Conservation (phyloP, 2,888 invertebrate genomes). For the Parnassius orleans region DNA sequence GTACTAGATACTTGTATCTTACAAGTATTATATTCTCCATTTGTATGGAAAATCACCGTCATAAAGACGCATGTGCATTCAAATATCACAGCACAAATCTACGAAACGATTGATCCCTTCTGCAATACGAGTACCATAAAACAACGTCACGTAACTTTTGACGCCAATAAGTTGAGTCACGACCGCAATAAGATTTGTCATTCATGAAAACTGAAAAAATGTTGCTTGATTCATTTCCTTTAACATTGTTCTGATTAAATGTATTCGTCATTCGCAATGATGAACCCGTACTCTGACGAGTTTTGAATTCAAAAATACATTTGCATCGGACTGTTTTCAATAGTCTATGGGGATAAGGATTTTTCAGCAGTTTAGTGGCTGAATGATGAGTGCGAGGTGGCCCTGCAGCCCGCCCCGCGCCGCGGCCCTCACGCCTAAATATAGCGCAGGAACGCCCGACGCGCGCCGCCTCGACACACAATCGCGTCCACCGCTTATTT, state of each 20-base stretch:
- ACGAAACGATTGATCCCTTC: conserved; percentile 26
- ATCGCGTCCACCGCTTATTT: conserved; percentile 62
- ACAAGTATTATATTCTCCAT: not conserved
- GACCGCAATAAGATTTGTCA: conserved; percentile 62
- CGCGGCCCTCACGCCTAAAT: conserved; percentile 74
- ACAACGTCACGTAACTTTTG: conserved; percentile 53
- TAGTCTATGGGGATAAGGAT: conserved; percentile 29
- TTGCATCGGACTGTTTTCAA: not conserved
- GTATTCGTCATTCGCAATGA: conserved; percentile 16
- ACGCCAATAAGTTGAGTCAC: conserved; percentile 60
- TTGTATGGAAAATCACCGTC: conserved; percentile 15
- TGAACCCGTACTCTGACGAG: conserved; percentile 6
- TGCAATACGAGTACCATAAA: conserved; percentile 41
- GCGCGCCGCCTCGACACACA: conserved; percentile 59
- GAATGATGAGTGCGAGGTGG: conserved; percentile 58
- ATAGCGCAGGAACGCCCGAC: conserved; percentile 73
- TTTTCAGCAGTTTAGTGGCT: conserved; percentile 50
- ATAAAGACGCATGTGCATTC: conserved; percentile 4
- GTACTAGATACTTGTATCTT: not conserved
- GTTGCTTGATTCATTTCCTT: conserved; percentile 41
- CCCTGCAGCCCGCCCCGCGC: conserved; percentile 46
- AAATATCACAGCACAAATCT: conserved; percentile 4
- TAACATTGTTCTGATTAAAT: conserved; percentile 21
- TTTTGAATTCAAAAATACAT: not conserved
- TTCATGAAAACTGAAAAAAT: conserved; percentile 58